Conservation (phyloP, 2,113 vertebrate species). For the Mesoclemmys tuberculata region DNA sequence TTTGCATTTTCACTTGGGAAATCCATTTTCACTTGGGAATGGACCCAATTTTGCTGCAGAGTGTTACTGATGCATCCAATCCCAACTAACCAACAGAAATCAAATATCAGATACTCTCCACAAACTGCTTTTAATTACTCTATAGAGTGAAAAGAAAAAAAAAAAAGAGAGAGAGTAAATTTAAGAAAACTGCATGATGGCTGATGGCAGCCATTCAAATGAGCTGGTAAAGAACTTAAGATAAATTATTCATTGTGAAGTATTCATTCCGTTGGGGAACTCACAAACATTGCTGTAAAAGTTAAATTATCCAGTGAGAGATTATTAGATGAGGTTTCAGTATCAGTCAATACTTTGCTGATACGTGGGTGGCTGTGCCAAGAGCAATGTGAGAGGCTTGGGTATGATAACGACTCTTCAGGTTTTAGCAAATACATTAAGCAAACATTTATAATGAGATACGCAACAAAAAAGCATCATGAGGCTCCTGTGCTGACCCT, state of each 20-base stretch:
- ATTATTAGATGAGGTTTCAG: background rate
- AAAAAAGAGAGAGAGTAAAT: background rate
- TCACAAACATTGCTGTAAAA: background rate
- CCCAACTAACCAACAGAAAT: background rate
- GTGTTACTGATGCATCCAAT: background rate
- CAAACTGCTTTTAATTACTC: background rate
- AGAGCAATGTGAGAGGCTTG: background rate
- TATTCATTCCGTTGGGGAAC: background rate
- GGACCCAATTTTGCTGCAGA: background rate
- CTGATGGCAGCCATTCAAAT: background rate
- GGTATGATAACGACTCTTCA: background rate
- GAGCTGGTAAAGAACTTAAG: background rate
- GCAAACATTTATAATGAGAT: background rate
- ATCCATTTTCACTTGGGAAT: background rate
- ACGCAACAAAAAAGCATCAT: background rate
- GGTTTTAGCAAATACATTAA: background rate
- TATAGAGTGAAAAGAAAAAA: background rate
- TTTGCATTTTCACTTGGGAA: background rate
- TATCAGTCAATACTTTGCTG: background rate
- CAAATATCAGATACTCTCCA: background rate
- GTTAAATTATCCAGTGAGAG: background rate
- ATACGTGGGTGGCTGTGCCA: background rate
- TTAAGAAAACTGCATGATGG: rapidly evolving
- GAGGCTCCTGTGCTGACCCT: background rate
- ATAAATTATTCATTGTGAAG: background rate